A percentile compares a stretch with the other conserved stretches of the same genome.
phyloP scores from a whole-genome alignment of 2,113 vertebrate genomes.

The Alethe diademata region DNA sequence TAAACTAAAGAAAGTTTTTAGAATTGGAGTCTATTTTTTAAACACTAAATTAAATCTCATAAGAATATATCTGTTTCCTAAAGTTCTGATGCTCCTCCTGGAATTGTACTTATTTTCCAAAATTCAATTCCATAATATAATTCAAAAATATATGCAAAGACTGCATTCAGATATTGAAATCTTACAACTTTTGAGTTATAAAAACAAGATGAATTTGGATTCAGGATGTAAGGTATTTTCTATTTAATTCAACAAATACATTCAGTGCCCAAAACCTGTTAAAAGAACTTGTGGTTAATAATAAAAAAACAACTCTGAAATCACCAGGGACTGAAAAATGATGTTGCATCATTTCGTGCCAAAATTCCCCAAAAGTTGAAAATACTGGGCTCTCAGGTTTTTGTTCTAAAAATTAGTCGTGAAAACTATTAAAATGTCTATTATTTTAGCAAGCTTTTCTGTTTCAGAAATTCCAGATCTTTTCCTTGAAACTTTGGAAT shows the following conservation, averaged over 20 bases:
- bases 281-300: background rate
- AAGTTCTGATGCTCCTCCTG: background rate
- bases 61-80: background rate
- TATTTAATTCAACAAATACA: background rate
- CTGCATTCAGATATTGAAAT: background rate
- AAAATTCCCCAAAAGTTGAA: background rate
- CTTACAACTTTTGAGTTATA: background rate
- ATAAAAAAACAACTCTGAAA: background rate
- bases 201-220: background rate
- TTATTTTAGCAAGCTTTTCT: background rate
- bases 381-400: background rate
- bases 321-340: background rate
- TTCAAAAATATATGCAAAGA: background rate
- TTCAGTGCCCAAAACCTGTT: background rate
- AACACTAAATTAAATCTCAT: background rate
- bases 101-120: background rate
- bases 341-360: background rate
- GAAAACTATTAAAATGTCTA: background rate
- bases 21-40: background rate
- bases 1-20: background rate
- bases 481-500: slow-evolving; percentile 22
- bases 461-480: background rate
- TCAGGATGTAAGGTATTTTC: background rate
- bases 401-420: background rate
- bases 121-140: too few species aligned